phyloP scores from a whole-genome alignment of 2,113 vertebrate species.

The Rhinolophus ferrumequinum region DNA sequence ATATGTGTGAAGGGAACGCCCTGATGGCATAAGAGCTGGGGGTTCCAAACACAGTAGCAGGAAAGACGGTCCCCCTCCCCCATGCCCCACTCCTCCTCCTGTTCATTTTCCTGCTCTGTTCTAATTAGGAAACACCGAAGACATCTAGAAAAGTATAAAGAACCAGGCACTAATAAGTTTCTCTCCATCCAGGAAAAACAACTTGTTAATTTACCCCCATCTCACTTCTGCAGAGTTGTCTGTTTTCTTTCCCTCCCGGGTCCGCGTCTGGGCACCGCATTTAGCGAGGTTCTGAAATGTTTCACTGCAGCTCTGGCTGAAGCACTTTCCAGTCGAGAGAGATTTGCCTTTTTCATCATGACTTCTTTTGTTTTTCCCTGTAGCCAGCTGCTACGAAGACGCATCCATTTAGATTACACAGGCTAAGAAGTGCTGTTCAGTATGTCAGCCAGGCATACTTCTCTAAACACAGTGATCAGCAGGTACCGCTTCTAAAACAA shows the following conservation, averaged over 20 bases:
- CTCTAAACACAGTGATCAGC: background rate
- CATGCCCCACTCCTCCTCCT: accelerated
- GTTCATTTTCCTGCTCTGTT: background rate
- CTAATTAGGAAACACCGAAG: background rate
- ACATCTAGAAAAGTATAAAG: background rate
- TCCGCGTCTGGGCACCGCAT: background rate
- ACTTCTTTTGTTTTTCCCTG: slow-evolving; percentile 56
- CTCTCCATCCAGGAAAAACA: background rate
- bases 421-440: slow-evolving; percentile 22
- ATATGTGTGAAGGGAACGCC: background rate
- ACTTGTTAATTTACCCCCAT: slow-evolving; percentile 37
- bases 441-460: slow-evolving; percentile 36
- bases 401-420: slow-evolving; percentile 56
- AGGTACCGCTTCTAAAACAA: slow-evolving; percentile 6
- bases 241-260: background rate
- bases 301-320: background rate
- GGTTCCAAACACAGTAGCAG: background rate
- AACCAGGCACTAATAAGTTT: background rate
- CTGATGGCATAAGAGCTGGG: background rate
- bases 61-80: background rate
- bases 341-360: background rate
- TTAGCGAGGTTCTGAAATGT: background rate
- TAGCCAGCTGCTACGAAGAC: slow-evolving; percentile 52
- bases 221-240: background rate
- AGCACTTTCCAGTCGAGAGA: background rate